Conservation (phyloP, 35 echinoderm and acorn worm genomes). For the Strongylocentrotus purpuratus region DNA sequence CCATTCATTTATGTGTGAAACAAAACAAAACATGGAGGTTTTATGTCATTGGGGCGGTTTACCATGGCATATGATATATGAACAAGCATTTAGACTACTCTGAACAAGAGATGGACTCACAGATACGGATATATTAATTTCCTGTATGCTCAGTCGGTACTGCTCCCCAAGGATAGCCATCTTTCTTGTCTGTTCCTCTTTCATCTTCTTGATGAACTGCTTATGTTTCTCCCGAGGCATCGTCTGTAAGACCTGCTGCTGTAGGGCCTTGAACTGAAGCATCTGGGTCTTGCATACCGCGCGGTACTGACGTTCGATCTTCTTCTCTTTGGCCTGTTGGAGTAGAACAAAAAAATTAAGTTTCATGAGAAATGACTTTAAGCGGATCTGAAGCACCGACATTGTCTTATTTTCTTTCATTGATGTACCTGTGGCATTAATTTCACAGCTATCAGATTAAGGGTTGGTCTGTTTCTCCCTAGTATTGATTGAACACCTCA, state of each 20-base stretch:
- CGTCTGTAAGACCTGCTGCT: slow-evolving; percentile 65
- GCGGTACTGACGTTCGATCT: slow-evolving; percentile 89
- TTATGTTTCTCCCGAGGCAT: slow-evolving; percentile 90
- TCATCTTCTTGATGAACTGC: slow-evolving; percentile 72
- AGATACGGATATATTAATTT: slow-evolving; percentile 64
- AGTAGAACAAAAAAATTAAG: too few relatives aligned
- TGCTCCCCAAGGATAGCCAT: slow-evolving; percentile 96
- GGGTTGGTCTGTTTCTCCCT: too few relatives aligned
- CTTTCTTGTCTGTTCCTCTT: slow-evolving; percentile 90
- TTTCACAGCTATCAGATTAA: too few relatives aligned
- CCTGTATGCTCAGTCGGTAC: slow-evolving; percentile 82
- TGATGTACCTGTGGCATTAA: too few relatives aligned
- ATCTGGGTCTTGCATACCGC: slow-evolving; percentile 92
- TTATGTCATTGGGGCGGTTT: too few relatives aligned
- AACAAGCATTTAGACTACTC: too few relatives aligned
- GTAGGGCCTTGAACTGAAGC: slow-evolving; percentile 86
- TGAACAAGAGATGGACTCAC: slow-evolving; percentile 25
- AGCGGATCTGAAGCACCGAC: too few relatives aligned
- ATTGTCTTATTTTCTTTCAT: background rate
- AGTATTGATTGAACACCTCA: too few relatives aligned
- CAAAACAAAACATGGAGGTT: too few relatives aligned
- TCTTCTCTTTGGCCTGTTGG: slow-evolving; percentile 86
- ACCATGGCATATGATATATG: too few relatives aligned
- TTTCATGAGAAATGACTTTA: too few relatives aligned
- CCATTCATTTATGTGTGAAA: too few relatives aligned